Percentiles rank a stretch among this genome's conserved stretches.
Conservation (phyloP, 2,797 vertebrate genomes). For the Nyctalus aviator region DNA sequence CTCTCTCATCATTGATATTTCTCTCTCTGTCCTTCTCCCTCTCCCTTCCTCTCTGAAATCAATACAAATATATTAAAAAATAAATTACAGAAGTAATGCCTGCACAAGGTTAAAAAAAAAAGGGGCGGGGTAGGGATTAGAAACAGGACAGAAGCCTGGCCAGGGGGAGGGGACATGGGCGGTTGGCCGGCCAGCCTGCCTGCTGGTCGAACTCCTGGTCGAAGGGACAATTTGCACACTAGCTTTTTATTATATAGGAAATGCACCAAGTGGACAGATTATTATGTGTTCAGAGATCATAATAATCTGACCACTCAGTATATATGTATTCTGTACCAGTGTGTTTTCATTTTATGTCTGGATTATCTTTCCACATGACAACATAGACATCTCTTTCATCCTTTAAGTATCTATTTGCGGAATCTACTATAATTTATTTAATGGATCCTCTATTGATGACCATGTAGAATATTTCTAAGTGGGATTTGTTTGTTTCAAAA, state of each 20-base stretch:
- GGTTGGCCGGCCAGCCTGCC: too few species aligned
- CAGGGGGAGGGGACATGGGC: too few species aligned
- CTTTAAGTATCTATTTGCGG: background rate
- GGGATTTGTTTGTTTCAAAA: slow-evolving; percentile 21
- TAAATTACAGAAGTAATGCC: slow-evolving; percentile 8
- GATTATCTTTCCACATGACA: background rate
- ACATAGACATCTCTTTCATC: background rate
- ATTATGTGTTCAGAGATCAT: too few species aligned
- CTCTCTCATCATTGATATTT: too few species aligned
- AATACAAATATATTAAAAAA: too few species aligned
- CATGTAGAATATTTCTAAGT: background rate
- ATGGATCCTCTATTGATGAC: background rate
- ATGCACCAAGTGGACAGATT: too few species aligned
- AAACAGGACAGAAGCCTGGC: background rate
- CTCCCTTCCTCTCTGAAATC: too few species aligned
- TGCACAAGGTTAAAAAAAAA: background rate
- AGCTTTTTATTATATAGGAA: too few species aligned
- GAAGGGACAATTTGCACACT: too few species aligned
- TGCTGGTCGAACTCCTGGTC: too few species aligned
- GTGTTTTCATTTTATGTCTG: background rate
- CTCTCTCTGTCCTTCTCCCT: too few species aligned
- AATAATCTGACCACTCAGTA: too few species aligned
- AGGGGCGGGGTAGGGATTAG: background rate
- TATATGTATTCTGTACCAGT: background rate
- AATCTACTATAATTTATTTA: background rate